Evolutionary conservation across 1,140 invertebrate genomes (phyloP), one percentile per base, ranked within the genome.

Genomic region (Neomicropteryx cornuta): DNA sequence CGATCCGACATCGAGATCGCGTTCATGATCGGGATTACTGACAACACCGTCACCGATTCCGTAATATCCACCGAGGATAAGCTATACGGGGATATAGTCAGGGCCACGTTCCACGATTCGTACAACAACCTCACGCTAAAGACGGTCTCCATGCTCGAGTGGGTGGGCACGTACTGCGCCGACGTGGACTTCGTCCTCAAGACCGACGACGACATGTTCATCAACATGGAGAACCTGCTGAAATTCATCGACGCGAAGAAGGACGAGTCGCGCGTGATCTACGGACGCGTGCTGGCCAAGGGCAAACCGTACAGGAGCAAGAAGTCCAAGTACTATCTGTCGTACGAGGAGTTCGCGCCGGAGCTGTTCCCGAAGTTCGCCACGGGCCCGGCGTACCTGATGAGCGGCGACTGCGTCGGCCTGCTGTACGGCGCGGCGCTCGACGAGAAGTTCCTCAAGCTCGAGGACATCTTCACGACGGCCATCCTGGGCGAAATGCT

Each of bases 161-260:
- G 86, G 87, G 73, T 80, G 0, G 76, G 81, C 50, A 77, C 70
- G 34, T 83, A 86, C 51, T 93, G 87, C 56, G 72, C 79, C 10
- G 70, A 73, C 37, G 80, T 76, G 21, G 72, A 71, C 42, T 87
- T 79, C 48, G 58, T 91, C 33, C 66, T 92, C 19, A 91, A 93
- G 66, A 89, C 85, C 1, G 87, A 92, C 53, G 87, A 92, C 57
- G 87, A 92, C 58, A 89, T 91, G 86, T 90, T 91, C 52, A 87
- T 92, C 28, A 90, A 91, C 61, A 73, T 91, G 42, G 79, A 78
- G 30, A 74, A 78, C 24, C 60, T 91, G 29, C 60, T 89, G 20
- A 57, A 58, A 5, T 87, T 89, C 52, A 68, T 82, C 21, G 68
- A 75, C 28, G 75, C 70, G 38, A 76, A 79, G 47, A 54, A 52